Base-by-base conservation (phyloP, 2,888 invertebrate species). In the Bimastos eiseni region DNA sequence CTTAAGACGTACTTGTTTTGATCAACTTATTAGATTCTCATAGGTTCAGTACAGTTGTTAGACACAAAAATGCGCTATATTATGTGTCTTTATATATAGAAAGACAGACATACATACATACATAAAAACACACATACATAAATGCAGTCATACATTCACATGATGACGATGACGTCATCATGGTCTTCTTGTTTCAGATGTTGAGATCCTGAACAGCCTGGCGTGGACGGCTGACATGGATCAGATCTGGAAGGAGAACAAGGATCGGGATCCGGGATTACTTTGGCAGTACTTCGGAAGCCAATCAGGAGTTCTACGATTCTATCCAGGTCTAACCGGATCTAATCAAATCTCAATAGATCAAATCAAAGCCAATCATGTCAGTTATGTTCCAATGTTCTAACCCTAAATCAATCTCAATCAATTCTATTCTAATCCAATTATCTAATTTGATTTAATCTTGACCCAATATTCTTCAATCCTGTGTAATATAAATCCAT, bases 231-330 rank as follows among this genome's bases (percentile, higher is more conserved):
- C 93, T 21, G 93, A 92, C 6, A 93, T 96, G 89, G 95, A 96
- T 93, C 93, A 93, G 17, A 93, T 94, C 17, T 96, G 95, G 92
- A 93, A 92, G 89, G 93, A 93, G 88, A 96, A 96, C 93, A 93
- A 92, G 36, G 93, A 94, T 36, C 93, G 93, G 30, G 94, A 95
- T 93, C 93, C 94, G 0, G 93, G 94, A n/a, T 93, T 96, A 8
- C 92, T 95, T 89, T 96, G 96, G 95, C 96, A 96, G 93, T 95
- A 95, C 93, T 96, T 96, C 93, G 96, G 95, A 34, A 95, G 95
- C 91, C 95, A 95, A 91, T 93, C 94, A 49, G 95, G 96, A 34
- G 95, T 95, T 91, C 94, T 95, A 94, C 93, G 96, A 90, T 94
- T 94, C 33, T 95, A 94, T 91, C 96, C 96, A 92, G 95, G 95